These are phyloP conservation scores for Acestrorhynchus altus DNA, from an alignment of 2,797 vertebrate genomes.

Conservation along the genomic window DNA sequence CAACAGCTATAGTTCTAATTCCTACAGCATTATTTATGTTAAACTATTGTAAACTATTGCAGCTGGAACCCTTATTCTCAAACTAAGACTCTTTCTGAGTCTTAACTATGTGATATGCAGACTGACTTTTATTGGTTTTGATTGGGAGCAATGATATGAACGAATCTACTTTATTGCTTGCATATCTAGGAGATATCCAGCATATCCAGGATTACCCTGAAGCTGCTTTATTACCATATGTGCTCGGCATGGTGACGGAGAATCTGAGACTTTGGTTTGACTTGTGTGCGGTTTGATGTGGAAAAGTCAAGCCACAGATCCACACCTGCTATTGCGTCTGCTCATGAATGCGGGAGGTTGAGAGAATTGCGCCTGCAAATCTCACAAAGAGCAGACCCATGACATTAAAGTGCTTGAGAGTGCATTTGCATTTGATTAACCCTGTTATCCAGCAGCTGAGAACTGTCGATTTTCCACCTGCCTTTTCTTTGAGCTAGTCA, in stretches of 20 bases:
- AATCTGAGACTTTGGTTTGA: background rate
- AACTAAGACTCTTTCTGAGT: background rate
- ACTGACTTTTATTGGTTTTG: background rate
- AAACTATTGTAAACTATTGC: too few species aligned
- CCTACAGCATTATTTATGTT: too few species aligned
- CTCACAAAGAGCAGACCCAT: background rate
- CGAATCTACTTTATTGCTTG: background rate
- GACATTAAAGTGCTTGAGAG: background rate
- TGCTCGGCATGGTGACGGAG: background rate
- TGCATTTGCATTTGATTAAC: constrained; percentile 14
- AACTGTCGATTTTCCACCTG: background rate
- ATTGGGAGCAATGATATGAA: background rate
- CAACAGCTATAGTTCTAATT: too few species aligned
- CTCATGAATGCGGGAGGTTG: background rate
- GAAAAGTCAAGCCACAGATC: constrained; percentile 1
- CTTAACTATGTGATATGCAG: background rate
- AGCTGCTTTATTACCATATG: constrained; percentile 3
- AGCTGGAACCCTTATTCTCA: too few species aligned
- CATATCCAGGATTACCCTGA: background rate
- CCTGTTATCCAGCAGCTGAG: background rate
- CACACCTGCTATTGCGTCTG: background rate
- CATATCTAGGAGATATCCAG: background rate
- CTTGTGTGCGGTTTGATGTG: background rate
- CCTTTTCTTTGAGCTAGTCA: background rate
- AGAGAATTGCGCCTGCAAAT: background rate